Evolutionary conservation across 92 coral and sea anemone genomes (phyloP), one percentile per base, ranked within the genome.

Genomic region (Umimayanthus kanabou): DNA sequence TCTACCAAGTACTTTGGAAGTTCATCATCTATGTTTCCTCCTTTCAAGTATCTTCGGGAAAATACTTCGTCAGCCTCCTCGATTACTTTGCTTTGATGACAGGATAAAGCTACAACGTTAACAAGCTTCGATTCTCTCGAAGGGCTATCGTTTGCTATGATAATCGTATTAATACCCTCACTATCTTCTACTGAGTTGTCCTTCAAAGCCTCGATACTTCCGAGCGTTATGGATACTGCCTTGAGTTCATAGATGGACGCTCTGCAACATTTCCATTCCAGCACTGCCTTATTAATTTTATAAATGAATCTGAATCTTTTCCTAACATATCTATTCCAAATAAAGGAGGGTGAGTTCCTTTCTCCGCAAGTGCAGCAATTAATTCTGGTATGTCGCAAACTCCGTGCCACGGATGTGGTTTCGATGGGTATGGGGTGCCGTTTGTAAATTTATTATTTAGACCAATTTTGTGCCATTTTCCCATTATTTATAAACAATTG

Each of bases 401-500:
- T n/a, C 88, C 90, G 6, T 87, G 81, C 93, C 93, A 88, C 18
- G 91, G 93, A 84, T 88, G 88, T 10, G 85, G 43, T 53, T 82
- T 67, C 29, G 53, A 73, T 15, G 93, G 89, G 26, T 33, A 77
- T 8, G 85, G n/a, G n/a, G n/a, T n/a, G n/a, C n/a, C n/a, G n/a
- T n/a, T n/a, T n/a, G n/a, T n/a, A n/a, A n/a, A n/a, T n/a, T n/a
- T n/a, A n/a, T n/a, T n/a, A n/a, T n/a, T n/a, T n/a, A n/a, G n/a
- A n/a, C n/a, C n/a, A n/a, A n/a, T n/a, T n/a, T n/a, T n/a, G n/a
- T n/a, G n/a, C n/a, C n/a, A n/a, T n/a, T n/a, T n/a, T n/a, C n/a
- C n/a, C n/a, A n/a, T n/a, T n/a, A n/a, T n/a, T n/a, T n/a, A n/a
- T n/a, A n/a, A n/a, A n/a, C n/a, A n/a, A n/a, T n/a, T n/a, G n/a